Conservation (phyloP, 2,888 invertebrate species). For the Pheosia tremula region DNA sequence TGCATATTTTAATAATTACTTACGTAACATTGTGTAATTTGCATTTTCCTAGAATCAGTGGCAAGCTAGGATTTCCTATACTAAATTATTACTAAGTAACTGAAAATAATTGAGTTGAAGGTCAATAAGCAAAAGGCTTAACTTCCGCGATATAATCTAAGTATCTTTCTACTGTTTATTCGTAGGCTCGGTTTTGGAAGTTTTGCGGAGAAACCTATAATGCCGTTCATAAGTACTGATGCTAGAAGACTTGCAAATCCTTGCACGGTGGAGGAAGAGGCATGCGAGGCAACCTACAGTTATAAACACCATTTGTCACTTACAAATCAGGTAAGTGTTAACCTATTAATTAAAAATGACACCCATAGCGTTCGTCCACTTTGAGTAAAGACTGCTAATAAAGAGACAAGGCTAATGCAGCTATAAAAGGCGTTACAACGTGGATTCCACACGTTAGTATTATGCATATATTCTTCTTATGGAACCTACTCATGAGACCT, state of each 20-base stretch:
- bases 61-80: background rate
- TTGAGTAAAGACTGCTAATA: background rate
- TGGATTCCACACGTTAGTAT: background rate
- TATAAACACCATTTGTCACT: slow-evolving; percentile 91
- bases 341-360: background rate
- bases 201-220: slow-evolving; percentile 91
- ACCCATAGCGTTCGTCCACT: background rate
- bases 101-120: background rate
- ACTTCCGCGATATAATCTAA: background rate
- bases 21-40: background rate
- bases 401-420: background rate
- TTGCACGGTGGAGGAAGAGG: slow-evolving; percentile 82
- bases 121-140: background rate
- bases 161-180: slow-evolving; percentile 3
- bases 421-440: background rate
- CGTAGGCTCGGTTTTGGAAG: slow-evolving; percentile 88
- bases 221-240: slow-evolving; percentile 88
- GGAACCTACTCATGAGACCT: background rate
- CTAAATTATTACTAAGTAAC: background rate
- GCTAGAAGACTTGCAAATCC: slow-evolving; percentile 84
- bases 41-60: background rate
- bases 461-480: too few relatives aligned
- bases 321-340: slow-evolving; percentile 83
- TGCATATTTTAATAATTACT: too few relatives aligned
- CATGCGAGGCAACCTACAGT: slow-evolving; percentile 92